phyloP scores from a whole-genome alignment of 2,888 invertebrate species.

The Synanthedon vespiformis region DNA sequence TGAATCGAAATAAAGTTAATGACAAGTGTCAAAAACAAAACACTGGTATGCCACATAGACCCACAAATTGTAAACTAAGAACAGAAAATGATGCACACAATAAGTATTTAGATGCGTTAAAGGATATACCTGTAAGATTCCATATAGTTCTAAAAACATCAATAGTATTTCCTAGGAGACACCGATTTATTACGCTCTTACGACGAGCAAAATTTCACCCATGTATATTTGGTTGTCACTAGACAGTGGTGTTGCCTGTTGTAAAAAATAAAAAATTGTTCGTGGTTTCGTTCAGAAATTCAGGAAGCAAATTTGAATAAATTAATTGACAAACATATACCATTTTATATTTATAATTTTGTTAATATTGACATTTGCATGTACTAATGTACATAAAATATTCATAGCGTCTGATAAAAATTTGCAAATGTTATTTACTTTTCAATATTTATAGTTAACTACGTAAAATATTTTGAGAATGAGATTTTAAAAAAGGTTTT shows the following conservation, averaged over 20 bases:
- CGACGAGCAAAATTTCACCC: constrained; percentile 26
- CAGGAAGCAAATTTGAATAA: background rate
- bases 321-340: background rate
- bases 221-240: constrained; percentile 4
- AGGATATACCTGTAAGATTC: constrained; percentile 13
- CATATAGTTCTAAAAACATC: constrained; percentile 38
- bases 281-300: background rate
- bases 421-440: no score
- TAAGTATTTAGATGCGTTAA: background rate
- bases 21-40: constrained; percentile 62
- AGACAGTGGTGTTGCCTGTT: constrained; percentile 27
- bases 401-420: no score
- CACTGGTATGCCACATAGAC: constrained; percentile 59
- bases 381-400: no score
- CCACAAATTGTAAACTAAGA: constrained; percentile 6
- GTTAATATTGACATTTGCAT: background rate
- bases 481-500: no score
- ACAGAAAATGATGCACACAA: constrained; percentile 23
- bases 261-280: constrained; percentile 3
- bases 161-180: constrained; percentile 67
- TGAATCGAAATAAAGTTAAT: constrained; percentile 20
- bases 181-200: constrained; percentile 59
- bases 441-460: no score
- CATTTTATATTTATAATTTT: background rate
- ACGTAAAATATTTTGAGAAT: no score